phyloP scores from a whole-genome alignment of 1,140 invertebrate species.

The Thalassaphorura encarpata region DNA sequence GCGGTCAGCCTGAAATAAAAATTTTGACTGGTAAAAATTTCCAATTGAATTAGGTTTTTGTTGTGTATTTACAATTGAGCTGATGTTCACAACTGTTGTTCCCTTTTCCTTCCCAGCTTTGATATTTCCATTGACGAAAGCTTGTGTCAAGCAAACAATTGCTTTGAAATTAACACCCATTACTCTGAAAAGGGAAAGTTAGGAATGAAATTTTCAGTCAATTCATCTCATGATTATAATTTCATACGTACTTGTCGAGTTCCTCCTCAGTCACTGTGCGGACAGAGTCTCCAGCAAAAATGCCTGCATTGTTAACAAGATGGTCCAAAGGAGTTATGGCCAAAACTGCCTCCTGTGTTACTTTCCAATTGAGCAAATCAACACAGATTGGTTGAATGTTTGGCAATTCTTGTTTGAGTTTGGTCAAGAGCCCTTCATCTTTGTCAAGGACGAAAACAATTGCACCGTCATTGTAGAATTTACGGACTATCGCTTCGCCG shows the following conservation, averaged over 20 bases:
- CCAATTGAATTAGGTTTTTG: background rate
- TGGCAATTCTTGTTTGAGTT: conserved; percentile 9
- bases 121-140: background rate
- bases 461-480: conserved; percentile 15
- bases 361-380: conserved; percentile 19
- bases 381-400: conserved; percentile 5
- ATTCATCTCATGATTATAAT: no score
- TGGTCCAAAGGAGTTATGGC: conserved; percentile 13
- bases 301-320: conserved; percentile 24
- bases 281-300: background rate
- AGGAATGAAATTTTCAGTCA: background rate
- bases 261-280: background rate
- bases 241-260: conserved; percentile 33
- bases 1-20: background rate
- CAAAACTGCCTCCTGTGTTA: conserved; percentile 12
- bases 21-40: background rate
- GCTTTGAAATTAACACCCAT: background rate
- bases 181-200: background rate
- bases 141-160: background rate
- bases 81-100: background rate
- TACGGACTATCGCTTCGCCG: conserved; percentile 13
- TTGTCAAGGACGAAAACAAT: conserved; percentile 16
- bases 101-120: background rate
- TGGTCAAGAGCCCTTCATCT: conserved; percentile 6
- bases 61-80: background rate